phyloP scores from a whole-genome alignment of 2,113 vertebrate species.

The Athene cunicularia region DNA sequence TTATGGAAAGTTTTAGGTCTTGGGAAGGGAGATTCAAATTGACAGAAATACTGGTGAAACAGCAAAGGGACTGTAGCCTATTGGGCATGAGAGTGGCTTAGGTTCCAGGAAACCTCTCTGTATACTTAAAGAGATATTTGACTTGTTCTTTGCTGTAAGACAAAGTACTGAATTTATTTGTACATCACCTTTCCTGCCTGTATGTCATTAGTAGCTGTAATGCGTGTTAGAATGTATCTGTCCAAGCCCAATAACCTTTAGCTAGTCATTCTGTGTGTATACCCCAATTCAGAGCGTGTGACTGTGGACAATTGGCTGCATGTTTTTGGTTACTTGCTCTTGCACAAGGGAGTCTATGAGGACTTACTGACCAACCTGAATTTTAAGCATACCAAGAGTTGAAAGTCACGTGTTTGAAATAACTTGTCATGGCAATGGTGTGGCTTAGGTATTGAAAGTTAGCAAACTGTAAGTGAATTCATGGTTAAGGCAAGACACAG shows the following conservation, averaged over 20 bases:
- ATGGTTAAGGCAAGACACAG: neutral
- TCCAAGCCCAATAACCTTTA: neutral
- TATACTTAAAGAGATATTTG: neutral
- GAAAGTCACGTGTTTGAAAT: neutral
- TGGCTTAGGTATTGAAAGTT: neutral
- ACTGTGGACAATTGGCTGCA: neutral
- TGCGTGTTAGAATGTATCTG: neutral
- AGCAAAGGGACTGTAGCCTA: neutral
- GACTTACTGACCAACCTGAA: neutral
- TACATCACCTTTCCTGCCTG: neutral
- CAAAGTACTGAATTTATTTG: neutral
- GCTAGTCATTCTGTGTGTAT: neutral
- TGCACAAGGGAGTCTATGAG: neutral
- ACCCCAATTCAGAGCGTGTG: rapidly evolving
- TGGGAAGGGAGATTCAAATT: neutral
- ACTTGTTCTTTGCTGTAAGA: neutral
- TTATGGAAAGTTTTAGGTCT: neutral
- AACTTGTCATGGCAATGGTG: neutral
- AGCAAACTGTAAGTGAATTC: neutral
- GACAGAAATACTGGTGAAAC: neutral
- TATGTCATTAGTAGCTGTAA: neutral
- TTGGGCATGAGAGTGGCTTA: neutral
- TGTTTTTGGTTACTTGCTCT: neutral
- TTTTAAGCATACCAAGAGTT: neutral
- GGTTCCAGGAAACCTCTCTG: neutral